A percentile compares a stretch with the other conserved stretches of the same genome.
These are phyloP conservation scores for Zygogramma bicolorata DNA, from an alignment of 2,888 invertebrate species.

Conservation along the genomic window DNA sequence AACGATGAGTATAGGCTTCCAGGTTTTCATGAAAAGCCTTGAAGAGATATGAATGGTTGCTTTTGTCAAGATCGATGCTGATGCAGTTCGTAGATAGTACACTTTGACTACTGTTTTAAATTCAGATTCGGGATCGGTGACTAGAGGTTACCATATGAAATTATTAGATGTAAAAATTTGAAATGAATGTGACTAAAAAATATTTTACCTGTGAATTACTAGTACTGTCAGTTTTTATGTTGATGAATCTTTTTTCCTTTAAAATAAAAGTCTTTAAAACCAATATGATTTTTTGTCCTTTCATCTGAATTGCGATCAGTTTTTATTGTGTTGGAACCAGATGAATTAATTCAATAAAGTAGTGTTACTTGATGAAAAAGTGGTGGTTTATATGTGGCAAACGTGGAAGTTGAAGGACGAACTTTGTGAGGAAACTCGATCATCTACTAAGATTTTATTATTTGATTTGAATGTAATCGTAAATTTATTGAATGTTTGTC, in stretches of 20 bases:
- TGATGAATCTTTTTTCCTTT: conserved; percentile 48
- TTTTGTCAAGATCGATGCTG: background rate
- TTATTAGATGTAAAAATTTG: conserved; percentile 66
- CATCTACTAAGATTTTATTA: too few species aligned
- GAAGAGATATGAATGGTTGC: background rate
- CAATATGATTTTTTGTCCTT: too few species aligned
- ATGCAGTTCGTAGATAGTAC: background rate
- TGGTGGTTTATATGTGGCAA: too few species aligned
- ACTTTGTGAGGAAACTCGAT: too few species aligned
- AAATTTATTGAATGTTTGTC: too few species aligned
- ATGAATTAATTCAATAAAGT: too few species aligned
- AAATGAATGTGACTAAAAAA: conserved; percentile 66
- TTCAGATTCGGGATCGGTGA: conserved; percentile 57
- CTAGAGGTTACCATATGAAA: conserved; percentile 62
- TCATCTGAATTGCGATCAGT: too few species aligned
- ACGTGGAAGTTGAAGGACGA: too few species aligned
- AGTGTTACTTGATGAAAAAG: too few species aligned
- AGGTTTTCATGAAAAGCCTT: background rate
- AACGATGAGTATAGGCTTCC: too few species aligned
- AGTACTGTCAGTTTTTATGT: conserved; percentile 50
- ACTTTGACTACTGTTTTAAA: conserved; percentile 52
- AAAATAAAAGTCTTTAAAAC: conserved; percentile 50
- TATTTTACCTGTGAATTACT: conserved; percentile 51
- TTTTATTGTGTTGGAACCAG: too few species aligned
- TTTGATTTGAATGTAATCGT: too few species aligned